Conservation (phyloP, 2,888 invertebrate genomes). For the Stictocephala bisonia region DNA sequence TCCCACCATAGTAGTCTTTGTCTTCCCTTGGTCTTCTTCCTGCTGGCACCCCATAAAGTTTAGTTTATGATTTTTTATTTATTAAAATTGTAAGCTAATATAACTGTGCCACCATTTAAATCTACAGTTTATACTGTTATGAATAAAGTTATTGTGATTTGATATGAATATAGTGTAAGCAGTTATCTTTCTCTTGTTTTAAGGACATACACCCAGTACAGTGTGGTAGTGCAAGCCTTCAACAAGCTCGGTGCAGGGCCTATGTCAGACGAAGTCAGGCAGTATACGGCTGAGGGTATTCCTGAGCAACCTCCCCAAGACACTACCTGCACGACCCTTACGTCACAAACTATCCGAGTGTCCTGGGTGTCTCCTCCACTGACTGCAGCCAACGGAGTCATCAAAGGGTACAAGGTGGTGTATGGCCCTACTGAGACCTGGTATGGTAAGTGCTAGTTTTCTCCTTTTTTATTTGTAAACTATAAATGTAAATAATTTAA, state of each 20-base stretch:
- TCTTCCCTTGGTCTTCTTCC: too few species aligned
- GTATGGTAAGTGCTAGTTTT: slow-evolving; percentile 89
- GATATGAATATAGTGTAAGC: too few species aligned
- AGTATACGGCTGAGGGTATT: slow-evolving; percentile 94
- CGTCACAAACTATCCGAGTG: slow-evolving; percentile 93
- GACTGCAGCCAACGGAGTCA: slow-evolving; percentile 91
- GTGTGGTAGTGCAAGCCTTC: slow-evolving; percentile 95
- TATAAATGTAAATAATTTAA: too few species aligned
- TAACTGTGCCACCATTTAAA: too few species aligned
- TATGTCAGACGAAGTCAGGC: slow-evolving; percentile 86
- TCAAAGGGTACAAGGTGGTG: slow-evolving; percentile 95
- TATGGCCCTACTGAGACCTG: slow-evolving; percentile 92
- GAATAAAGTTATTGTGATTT: too few species aligned
- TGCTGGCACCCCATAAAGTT: too few species aligned
- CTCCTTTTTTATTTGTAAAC: too few species aligned
- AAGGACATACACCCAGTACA: slow-evolving; percentile 93
- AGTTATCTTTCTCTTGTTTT: too few species aligned
- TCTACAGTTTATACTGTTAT: too few species aligned
- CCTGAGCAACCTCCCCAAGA: slow-evolving; percentile 93
- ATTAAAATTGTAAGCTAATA: too few species aligned
- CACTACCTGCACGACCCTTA: slow-evolving; percentile 91
- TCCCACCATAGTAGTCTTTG: too few species aligned
- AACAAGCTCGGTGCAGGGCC: slow-evolving; percentile 96
- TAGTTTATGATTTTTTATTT: too few species aligned
- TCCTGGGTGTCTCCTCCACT: slow-evolving; percentile 95